Conservation (phyloP, 2,797 vertebrate species). For the Helostoma temminkii region DNA sequence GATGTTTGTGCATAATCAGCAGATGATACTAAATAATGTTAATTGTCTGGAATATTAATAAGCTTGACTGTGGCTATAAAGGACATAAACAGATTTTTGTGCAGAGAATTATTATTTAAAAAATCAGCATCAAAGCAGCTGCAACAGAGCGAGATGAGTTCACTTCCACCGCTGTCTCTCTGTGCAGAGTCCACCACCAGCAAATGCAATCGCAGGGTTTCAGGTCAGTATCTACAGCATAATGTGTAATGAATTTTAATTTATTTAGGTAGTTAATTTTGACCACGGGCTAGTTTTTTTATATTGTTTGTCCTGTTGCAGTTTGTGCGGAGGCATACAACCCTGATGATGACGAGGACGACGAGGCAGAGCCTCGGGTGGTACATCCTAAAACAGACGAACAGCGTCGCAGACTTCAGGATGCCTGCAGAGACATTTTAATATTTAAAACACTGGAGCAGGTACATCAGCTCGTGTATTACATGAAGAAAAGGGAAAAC, state of each 20-base stretch:
- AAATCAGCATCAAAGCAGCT: not conserved
- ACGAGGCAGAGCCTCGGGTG: constrained; percentile 88
- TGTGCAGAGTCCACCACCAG: constrained; percentile 76
- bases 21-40: not conserved
- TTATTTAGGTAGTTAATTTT: too few species aligned
- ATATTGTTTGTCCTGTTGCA: constrained; percentile 64
- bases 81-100: too few species aligned
- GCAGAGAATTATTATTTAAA: not conserved
- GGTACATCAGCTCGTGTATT: constrained; percentile 76
- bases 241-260: not conserved
- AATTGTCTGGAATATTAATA: too few species aligned
- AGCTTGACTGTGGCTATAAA: too few species aligned
- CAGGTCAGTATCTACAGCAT: constrained; percentile 83
- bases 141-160: not conserved
- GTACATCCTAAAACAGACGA: constrained; percentile 93
- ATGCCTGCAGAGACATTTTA: constrained; percentile 93
- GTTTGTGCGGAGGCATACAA: constrained; percentile 96
- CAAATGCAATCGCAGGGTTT: constrained; percentile 90
- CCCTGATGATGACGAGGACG: constrained; percentile 95
- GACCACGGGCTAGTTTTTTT: not conserved
- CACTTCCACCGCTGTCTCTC: constrained; percentile 10
- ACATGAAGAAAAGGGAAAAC: too few species aligned
- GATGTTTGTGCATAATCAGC: not conserved
- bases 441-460: constrained; percentile 96
- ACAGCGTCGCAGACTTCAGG: constrained; percentile 92